A percentile compares a stretch with the other conserved stretches of the same genome.
phyloP scores from a whole-genome alignment of 2,113 vertebrate species.

The Pungitius pungitius region DNA sequence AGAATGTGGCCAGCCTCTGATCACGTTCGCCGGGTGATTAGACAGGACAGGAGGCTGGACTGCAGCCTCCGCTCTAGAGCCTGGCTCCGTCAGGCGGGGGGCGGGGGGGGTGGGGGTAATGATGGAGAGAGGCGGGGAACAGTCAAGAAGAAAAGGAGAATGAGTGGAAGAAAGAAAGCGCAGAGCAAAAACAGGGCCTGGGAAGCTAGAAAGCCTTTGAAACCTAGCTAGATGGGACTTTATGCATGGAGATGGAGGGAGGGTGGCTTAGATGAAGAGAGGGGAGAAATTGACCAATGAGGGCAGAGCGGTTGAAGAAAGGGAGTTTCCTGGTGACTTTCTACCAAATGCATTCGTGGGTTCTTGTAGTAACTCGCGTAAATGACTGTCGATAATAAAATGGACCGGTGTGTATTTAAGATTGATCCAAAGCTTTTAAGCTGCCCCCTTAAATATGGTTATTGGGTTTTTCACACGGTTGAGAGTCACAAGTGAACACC shows the following conservation, averaged over 20 bases:
- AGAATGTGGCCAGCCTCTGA: conserved; percentile 76
- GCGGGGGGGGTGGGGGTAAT: background rate
- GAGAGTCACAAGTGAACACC: background rate
- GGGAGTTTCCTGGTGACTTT: no score
- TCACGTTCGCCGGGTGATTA: conserved; percentile 73
- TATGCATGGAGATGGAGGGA: conserved; percentile 20
- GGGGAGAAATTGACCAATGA: no score
- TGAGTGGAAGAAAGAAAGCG: background rate
- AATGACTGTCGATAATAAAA: background rate
- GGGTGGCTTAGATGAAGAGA: background rate
- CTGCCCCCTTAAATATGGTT: background rate
- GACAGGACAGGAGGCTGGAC: conserved; percentile 70
- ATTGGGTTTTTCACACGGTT: background rate
- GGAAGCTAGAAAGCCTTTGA: conserved; percentile 19
- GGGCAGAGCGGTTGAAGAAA: no score
- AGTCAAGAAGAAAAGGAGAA: background rate
- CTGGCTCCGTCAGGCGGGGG: conserved; percentile 3
- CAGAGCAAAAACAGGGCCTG: background rate
- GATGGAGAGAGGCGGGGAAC: conserved; percentile 1
- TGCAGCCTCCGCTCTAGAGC: conserved; percentile 25
- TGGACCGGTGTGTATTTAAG: background rate
- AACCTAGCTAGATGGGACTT: conserved; percentile 29
- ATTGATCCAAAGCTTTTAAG: background rate
- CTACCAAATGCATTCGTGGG: no score
- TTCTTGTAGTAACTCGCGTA: background rate